Base-by-base conservation (phyloP, 2,888 invertebrate species). In the Craniophora ligustri region DNA sequence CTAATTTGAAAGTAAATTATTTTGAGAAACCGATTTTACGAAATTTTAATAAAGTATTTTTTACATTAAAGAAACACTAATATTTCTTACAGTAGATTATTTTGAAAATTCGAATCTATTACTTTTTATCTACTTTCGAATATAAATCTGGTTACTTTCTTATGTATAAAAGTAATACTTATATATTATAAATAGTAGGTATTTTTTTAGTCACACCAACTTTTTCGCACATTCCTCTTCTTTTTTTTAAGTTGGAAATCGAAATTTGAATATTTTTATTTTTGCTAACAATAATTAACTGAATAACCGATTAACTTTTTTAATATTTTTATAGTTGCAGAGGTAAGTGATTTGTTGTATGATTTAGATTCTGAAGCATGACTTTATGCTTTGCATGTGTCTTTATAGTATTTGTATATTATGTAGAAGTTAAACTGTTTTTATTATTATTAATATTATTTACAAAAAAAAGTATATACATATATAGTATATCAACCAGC, bases 171-270 rank as follows among this genome's bases (percentile, higher is more conserved):
- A 5, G 26, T n/a, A 39, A 10, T 45, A 10, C 41, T 14, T 14
- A 34, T 30, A 26, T 28, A n/a, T 16, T 16, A 26, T 14, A 35
- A 21, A 26, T 51, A 28, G 10, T 31, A 48, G 15, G 36, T 6
- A 42, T 40, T 36, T 39, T 44, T 18, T 23, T 58, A 54, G 10
- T 34, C 26, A 48, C 72, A 70, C 71, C 36, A 23, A 81, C 88
- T 89, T 88, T 92, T 92, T 92, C 92, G 92, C 92, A 92, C 92
- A 92, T 92, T 91, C 84, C 89, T 91, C 91, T 88, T 76, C 54
- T 65, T 47, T 26, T 42, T 44, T 13, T n/a, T n/a, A n/a, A n/a
- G n/a, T n/a, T n/a, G n/a, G n/a, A 10, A 49, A 36, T 41, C 5
- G 21, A 45, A 34, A 34, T 34, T 26, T 30, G 51, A 26, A 38